Evolutionary conservation across 2,888 invertebrate species (phyloP).

Genomic region (Nomada goodeniana): DNA sequence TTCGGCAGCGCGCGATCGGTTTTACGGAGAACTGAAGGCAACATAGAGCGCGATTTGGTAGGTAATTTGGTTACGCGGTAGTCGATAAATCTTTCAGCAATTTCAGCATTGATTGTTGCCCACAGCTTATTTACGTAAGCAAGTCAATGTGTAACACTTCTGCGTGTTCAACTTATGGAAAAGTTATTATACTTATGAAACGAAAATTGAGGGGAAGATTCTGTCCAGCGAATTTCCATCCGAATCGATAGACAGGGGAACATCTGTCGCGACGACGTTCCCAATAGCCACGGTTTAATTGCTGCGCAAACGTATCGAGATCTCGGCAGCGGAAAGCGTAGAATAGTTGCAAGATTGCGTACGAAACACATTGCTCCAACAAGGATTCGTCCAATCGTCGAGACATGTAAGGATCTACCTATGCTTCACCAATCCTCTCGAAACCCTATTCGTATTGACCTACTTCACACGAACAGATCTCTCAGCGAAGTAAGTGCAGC

Average conservation of each 20-base stretch:
- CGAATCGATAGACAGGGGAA: neutral
- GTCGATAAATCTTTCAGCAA: too few species aligned
- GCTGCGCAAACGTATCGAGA: constrained; percentile 33
- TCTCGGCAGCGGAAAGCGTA: constrained; percentile 6
- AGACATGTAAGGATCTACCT: neutral
- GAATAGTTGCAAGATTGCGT: neutral
- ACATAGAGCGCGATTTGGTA: too few species aligned
- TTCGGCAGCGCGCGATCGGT: too few species aligned
- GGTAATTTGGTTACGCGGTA: too few species aligned
- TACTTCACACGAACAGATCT: neutral
- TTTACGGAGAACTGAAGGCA: too few species aligned
- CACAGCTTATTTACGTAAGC: too few species aligned
- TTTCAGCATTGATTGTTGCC: too few species aligned
- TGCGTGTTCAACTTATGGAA: constrained; percentile 24
- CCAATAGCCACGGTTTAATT: constrained; percentile 42
- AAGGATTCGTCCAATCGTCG: constrained; percentile 8
- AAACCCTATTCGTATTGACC: constrained; percentile 15
- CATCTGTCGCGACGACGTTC: constrained; percentile 48
- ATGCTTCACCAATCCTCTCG: neutral
- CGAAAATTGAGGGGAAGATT: constrained; percentile 32
- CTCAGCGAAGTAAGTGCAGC: neutral
- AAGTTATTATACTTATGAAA: constrained; percentile 38
- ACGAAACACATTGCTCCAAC: constrained; percentile 6
- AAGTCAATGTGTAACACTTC: neutral
- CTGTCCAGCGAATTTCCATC: constrained; percentile 32